A percentile compares a stretch with the other conserved stretches of the same genome.
Evolutionary conservation across 2,888 invertebrate genomes (phyloP).

Genomic region (Apamea anceps): DNA sequence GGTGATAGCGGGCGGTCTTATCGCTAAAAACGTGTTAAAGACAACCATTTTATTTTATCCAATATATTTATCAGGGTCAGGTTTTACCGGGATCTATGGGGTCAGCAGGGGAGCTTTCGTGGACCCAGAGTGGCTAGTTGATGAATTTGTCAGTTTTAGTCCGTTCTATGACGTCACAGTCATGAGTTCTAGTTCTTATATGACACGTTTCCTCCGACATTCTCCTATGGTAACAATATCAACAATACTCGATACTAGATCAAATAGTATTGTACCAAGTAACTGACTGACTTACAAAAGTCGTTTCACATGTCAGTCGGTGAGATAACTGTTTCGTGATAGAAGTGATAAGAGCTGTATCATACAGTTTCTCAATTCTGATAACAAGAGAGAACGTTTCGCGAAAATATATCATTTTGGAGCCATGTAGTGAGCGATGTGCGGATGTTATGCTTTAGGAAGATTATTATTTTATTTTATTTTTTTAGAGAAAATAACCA

Average conservation of each 20-base stretch:
- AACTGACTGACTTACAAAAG: slow-evolving; percentile 47
- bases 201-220: slow-evolving; percentile 12
- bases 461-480: not conserved
- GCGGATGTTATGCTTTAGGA: not conserved
- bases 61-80: not conserved
- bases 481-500: too few relatives aligned
- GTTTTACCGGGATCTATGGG: too few relatives aligned
- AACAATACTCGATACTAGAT: slow-evolving; percentile 24
- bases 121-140: too few relatives aligned
- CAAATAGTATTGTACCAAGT: slow-evolving; percentile 31
- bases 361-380: slow-evolving; percentile 62
- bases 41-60: too few relatives aligned
- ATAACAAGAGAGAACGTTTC: slow-evolving; percentile 53
- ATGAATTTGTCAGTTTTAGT: not conserved
- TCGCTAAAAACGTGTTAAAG: too few relatives aligned
- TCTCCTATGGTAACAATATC: slow-evolving; percentile 23
- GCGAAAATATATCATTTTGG: slow-evolving; percentile 47
- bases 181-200: not conserved
- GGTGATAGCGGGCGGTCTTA: too few relatives aligned
- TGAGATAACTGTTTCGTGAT: slow-evolving; percentile 48
- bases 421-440: slow-evolving; percentile 29
- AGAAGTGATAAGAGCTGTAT: slow-evolving; percentile 60
- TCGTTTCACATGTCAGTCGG: slow-evolving; percentile 62
- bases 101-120: too few relatives aligned
- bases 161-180: not conserved